phyloP scores from a whole-genome alignment of 2,888 invertebrate species.

The Drosophila tanythrix region DNA sequence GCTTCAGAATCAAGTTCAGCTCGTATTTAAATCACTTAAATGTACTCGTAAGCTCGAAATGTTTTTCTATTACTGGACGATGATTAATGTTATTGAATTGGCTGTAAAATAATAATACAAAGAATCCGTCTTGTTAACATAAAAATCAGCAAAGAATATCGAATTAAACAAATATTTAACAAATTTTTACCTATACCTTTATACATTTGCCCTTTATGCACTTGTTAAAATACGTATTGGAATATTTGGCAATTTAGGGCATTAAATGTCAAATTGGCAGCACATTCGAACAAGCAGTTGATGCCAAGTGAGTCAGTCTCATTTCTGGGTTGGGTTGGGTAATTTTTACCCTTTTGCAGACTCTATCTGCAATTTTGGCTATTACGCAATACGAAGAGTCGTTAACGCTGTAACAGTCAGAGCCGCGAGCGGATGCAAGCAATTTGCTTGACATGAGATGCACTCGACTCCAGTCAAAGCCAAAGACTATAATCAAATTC shows the following conservation, averaged over 20 bases:
- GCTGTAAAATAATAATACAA: background rate
- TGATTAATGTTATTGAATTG: background rate
- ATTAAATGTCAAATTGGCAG: constrained; percentile 54
- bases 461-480: constrained; percentile 40
- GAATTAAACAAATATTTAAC: background rate
- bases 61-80: background rate
- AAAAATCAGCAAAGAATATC: background rate
- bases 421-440: constrained; percentile 64
- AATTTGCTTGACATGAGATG: constrained; percentile 59
- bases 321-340: constrained; percentile 38
- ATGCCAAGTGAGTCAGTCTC: constrained; percentile 17
- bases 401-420: constrained; percentile 12
- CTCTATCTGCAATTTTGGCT: constrained; percentile 17
- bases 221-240: background rate
- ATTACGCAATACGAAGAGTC: constrained; percentile 26
- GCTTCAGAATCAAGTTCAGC: constrained; percentile 14
- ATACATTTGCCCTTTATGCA: background rate
- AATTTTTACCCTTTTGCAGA: constrained; percentile 33
- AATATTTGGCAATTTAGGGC: background rate
- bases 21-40: constrained; percentile 12
- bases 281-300: constrained; percentile 15
- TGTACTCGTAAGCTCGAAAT: background rate
- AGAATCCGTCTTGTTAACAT: background rate
- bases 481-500: constrained; percentile 5
- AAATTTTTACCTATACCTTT: background rate